Base-by-base conservation (phyloP, 2,888 invertebrate genomes). In the Erpobdella octoculata region DNA sequence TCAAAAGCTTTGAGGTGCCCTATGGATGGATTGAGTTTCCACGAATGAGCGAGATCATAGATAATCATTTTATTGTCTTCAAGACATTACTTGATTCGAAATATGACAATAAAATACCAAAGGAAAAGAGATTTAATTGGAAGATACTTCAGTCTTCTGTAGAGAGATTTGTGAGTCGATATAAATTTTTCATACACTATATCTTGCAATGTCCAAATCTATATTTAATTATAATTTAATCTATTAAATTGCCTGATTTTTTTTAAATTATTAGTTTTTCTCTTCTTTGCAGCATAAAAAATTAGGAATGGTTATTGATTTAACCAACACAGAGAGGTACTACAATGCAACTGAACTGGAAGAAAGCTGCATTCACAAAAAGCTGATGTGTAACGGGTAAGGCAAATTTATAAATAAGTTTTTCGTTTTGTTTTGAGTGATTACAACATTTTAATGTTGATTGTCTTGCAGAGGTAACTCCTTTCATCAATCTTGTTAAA, bases 271-370 rank as follows among this genome's bases (percentile, higher is more conserved):
- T n/a, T n/a, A n/a, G n/a, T n/a, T n/a, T n/a, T n/a, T n/a, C n/a
- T 21, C 28, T 38, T 25, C 18, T 8, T 71, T 68, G 31, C 48
- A 81, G 5, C 74, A 92, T 91, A 84, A 89, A 25, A 92, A 91
- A 80, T 84, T 99, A 73, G 97, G 97, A 0, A 83, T 98, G 35
- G 93, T 97, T 92, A 89, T 99, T 74, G 97, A 98, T 84, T 86
- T 99, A 75, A 97, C 98, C 0, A 94, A 96, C 80, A 97, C 98
- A 0, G 88, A 86, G 74, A 87, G 97, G 72, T 98, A 95, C 84
- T 99, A 99, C 82, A 87, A 92, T 78, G 89, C 89, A 75, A 82
- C 85, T n/a, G 88, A n/a, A 89, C 73, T 98, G 33, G 91, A 93
- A 80, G 85, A 86, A 0, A 85, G 87, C 72, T 90, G 87, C n/a